Evolutionary conservation across 2,797 vertebrate species (phyloP).

Genomic region (Sebastes cheni): DNA sequence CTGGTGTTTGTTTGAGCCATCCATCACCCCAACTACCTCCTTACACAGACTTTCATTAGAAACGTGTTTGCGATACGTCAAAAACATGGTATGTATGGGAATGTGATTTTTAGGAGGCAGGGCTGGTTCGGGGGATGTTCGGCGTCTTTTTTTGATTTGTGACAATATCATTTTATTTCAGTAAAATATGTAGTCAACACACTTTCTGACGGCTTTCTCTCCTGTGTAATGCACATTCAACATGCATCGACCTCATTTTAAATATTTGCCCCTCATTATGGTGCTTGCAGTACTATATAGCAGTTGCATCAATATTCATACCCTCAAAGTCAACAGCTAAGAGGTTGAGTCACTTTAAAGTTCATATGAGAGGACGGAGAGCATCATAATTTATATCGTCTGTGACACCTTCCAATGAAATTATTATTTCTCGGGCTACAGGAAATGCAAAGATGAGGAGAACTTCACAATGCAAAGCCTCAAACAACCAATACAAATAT

Average conservation of each 20-base stretch:
- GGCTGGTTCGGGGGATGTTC: background rate
- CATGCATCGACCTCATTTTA: constrained; percentile 10
- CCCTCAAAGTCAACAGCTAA: constrained; percentile 32
- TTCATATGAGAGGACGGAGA: constrained; percentile 8
- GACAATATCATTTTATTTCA: background rate
- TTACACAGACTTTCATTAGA: no score
- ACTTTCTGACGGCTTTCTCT: background rate
- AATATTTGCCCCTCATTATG: constrained; percentile 14
- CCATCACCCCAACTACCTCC: no score
- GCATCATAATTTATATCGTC: constrained; percentile 5
- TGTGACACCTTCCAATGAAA: constrained; percentile 23
- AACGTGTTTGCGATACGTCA: no score
- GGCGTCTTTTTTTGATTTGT: background rate
- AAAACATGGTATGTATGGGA: no score
- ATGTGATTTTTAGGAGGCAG: no score
- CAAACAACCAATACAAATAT: background rate
- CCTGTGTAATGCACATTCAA: background rate
- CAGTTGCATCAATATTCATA: constrained; percentile 42
- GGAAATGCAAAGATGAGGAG: constrained; percentile 1
- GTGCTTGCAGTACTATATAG: background rate
- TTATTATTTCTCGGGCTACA: background rate
- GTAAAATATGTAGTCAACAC: background rate
- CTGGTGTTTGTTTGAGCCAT: no score
- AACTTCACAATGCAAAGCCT: background rate
- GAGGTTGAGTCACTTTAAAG: constrained; percentile 13